Conservation (phyloP, 2,797 vertebrate species). For the Aulostomus chinensis region DNA sequence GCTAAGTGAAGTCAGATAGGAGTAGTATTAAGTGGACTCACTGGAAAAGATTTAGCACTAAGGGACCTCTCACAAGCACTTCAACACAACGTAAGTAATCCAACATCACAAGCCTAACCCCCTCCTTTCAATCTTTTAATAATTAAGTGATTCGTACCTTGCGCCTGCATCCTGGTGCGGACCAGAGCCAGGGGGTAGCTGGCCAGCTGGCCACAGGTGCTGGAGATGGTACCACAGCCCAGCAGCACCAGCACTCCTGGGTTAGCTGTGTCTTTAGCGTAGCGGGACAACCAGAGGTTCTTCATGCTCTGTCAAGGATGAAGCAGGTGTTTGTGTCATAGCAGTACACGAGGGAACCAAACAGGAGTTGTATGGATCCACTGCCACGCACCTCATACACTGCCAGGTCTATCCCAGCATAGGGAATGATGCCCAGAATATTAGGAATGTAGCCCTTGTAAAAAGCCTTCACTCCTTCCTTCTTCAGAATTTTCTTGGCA, state of each 20-base stretch:
- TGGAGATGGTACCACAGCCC: conserved; percentile 89
- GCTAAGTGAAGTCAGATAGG: no score
- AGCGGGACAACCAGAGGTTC: conserved; percentile 87
- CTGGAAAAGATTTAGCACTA: no score
- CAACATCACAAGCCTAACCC: no score
- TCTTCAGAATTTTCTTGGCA: conserved; percentile 89
- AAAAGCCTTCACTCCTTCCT: conserved; percentile 88
- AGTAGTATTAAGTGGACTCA: no score
- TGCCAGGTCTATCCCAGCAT: conserved; percentile 92
- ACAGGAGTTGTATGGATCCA: not conserved
- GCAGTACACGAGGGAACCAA: no score
- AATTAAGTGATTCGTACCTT: conserved; percentile 87
- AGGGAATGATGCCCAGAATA: conserved; percentile 94
- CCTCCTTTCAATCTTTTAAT: no score
- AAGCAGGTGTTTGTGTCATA: not conserved
- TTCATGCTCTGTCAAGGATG: conserved; percentile 84
- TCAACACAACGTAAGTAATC: no score
- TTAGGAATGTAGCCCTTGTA: conserved; percentile 94
- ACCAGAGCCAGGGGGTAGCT: conserved; percentile 92
- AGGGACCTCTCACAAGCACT: no score
- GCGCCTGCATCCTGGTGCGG: conserved; percentile 94
- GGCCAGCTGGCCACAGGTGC: conserved; percentile 90
- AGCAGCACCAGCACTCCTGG: conserved; percentile 89
- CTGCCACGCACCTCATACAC: conserved; percentile 87
- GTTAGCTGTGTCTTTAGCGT: conserved; percentile 89